These are phyloP conservation scores for Trachymyrmex septentrionalis DNA, from an alignment of 1,140 invertebrate species.

Conservation along the genomic window DNA sequence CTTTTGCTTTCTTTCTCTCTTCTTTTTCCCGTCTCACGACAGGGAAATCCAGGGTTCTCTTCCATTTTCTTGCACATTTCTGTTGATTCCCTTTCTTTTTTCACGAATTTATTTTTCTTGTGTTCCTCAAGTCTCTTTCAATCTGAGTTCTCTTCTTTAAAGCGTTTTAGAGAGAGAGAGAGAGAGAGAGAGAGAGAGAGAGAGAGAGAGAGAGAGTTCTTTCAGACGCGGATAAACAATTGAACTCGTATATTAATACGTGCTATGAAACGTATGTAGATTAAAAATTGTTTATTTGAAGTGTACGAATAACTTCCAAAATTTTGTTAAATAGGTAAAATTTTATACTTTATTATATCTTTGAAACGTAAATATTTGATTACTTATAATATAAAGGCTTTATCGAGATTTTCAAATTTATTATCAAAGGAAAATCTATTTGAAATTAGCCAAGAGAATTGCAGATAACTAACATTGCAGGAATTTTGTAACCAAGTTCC, in stretches of 20 bases:
- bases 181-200: too few species aligned
- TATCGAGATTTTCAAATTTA: neutral
- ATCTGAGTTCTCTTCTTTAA: conserved; percentile 18
- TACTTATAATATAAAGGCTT: neutral
- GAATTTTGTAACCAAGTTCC: neutral
- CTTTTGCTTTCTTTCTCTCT: neutral
- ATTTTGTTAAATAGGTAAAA: neutral
- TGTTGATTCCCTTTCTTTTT: conserved; percentile 2
- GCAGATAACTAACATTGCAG: neutral
- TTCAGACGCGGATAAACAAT: neutral
- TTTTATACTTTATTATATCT: neutral
- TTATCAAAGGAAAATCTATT: neutral
- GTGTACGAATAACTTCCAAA: neutral
- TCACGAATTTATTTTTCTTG: conserved; percentile 38
- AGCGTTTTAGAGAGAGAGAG: neutral
- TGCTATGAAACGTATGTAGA: neutral
- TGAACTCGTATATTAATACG: neutral
- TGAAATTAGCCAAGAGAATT: neutral
- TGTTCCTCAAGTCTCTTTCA: conserved; percentile 21
- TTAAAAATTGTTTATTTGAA: neutral
- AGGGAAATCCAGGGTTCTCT: neutral
- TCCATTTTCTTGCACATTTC: conserved; percentile 41
- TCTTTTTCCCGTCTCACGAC: neutral
- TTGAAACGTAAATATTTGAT: neutral
- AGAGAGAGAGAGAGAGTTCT: too few species aligned